Conservation (phyloP, 2,113 vertebrate genomes). For the Sphaerodactylus townsendi region DNA sequence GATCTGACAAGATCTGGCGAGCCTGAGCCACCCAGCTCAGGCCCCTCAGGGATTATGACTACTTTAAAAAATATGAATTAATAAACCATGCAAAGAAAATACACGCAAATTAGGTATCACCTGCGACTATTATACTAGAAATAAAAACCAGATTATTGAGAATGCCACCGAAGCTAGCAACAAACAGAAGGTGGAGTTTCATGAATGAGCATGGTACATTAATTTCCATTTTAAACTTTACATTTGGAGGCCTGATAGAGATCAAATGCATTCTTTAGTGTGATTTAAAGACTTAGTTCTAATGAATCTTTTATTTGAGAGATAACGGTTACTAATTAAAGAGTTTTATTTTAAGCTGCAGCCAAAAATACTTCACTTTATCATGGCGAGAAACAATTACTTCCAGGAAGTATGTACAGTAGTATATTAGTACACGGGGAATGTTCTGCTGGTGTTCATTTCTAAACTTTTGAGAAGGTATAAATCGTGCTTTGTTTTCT, state of each 20-base stretch:
- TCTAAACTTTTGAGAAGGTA: not conserved
- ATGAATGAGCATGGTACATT: not conserved
- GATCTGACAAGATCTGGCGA: no score
- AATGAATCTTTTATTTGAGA: conserved; percentile 50
- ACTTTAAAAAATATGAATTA: not conserved
- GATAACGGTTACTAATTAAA: conserved; percentile 45
- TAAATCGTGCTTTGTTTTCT: not conserved
- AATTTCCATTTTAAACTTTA: conserved; percentile 29
- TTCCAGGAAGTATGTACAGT: conserved; percentile 48
- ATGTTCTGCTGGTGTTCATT: not conserved
- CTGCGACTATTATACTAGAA: not conserved
- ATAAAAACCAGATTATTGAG: not conserved
- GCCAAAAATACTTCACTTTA: conserved; percentile 46
- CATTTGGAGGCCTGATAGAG: conserved; percentile 9
- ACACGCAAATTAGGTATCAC: not conserved
- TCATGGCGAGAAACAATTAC: conserved; percentile 41
- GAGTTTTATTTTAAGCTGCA: conserved; percentile 45
- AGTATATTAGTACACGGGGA: conserved; percentile 10
- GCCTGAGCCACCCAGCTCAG: no score
- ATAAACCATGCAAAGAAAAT: not conserved
- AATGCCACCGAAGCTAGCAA: not conserved
- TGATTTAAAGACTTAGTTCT: conserved; percentile 31
- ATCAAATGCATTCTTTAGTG: conserved; percentile 25
- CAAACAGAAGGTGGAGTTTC: not conserved
- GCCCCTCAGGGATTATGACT: no score